Evolutionary conservation across 2,113 vertebrate genomes (phyloP).

Genomic region (Antechinus stuartii): DNA sequence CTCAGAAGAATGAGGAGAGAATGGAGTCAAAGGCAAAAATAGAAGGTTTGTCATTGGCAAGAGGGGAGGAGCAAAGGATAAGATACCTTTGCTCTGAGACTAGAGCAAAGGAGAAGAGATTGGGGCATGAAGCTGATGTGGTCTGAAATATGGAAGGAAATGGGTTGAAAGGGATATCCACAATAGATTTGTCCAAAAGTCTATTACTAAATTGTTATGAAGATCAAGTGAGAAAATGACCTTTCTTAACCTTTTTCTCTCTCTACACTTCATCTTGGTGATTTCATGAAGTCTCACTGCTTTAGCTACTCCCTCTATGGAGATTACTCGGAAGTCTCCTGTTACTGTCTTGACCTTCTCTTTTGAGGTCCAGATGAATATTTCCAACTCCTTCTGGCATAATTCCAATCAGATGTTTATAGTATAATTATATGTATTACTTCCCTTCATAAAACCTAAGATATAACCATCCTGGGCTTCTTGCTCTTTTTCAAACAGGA

Average conservation of each 20-base stretch:
- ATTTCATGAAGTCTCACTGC: neutral
- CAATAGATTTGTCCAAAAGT: neutral
- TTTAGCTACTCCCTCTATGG: neutral
- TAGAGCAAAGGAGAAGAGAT: neutral
- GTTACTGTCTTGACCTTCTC: neutral
- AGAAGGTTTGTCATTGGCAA: neutral
- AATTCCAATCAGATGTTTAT: neutral
- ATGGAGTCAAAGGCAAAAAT: neutral
- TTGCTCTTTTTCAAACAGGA: too few relatives aligned
- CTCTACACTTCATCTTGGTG: neutral
- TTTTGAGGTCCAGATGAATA: neutral
- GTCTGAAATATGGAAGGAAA: neutral
- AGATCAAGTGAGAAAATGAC: neutral
- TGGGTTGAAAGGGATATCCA: neutral
- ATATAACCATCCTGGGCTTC: too few relatives aligned
- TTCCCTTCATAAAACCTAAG: too few relatives aligned
- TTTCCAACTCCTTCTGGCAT: neutral
- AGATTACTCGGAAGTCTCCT: neutral
- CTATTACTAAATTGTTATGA: neutral
- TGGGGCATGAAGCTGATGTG: neutral
- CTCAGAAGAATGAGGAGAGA: neutral
- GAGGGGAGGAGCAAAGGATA: fast-evolving
- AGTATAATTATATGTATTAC: neutral
- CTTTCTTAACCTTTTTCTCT: neutral
- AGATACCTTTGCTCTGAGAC: neutral